Evolutionary conservation across 2,113 vertebrate genomes (phyloP), one percentile per base, ranked within the genome.

Genomic region (Phocoena phocoena): DNA sequence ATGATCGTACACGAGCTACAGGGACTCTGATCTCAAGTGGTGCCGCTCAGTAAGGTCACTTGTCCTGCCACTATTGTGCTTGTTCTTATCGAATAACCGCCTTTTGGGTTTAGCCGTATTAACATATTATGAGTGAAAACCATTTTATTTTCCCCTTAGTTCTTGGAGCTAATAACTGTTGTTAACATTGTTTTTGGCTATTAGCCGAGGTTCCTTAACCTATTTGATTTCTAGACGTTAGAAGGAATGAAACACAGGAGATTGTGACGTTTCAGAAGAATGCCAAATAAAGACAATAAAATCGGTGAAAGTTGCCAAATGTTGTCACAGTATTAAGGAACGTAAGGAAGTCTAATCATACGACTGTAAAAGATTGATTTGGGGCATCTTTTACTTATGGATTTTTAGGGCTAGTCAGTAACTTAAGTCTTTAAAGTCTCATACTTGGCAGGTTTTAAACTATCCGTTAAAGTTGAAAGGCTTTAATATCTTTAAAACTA

Each of bases 1-100:
- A 4, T 2, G 26, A 12, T 8, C 2, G 1, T 6, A n/a, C 11
- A 15, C 3, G 1, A 23, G 31, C 36, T 67, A 5, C 18, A 26
- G 67, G 21, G 41, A n/a, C 67, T 33, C 21, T 13, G 15, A 31
- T 36, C 28, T 10, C 60, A 41, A 41, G 26, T 8, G 6, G 11
- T 8, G 25, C 33, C 21, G 25, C 23, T 82, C 7, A 55, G 20
- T 83, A 25, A 21, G 15, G 77, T 47, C 20, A 4, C 55, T 8
- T 5, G 58, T 50, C 47, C 74, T 18, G 4, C 21, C 21, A 4
- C 36, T 50, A 2, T 2, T 33, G 33, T 12, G 26, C 67, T 5
- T 13, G n/a, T 47, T 31, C 87, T 63, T 36, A 23, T 15, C 13
- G 7, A 31, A 7, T 20, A 58, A 31, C 21, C 17, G 8, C 58